phyloP scores from a whole-genome alignment of 2,888 invertebrate species.

The Melieria omissa region DNA sequence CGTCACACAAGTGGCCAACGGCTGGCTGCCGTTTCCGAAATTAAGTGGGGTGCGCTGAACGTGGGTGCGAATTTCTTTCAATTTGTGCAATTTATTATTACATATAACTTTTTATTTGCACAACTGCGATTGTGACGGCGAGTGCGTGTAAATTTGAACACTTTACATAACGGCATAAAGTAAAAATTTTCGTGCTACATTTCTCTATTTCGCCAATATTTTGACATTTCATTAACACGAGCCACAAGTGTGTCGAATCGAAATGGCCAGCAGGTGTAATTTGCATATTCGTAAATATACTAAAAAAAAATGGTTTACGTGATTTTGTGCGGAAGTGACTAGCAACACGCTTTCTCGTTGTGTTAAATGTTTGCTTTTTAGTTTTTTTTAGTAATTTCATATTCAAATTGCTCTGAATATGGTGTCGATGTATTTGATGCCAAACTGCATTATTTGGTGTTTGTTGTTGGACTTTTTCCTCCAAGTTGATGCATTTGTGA shows the following conservation, averaged over 20 bases:
- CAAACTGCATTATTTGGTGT: too few relatives aligned
- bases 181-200: background rate
- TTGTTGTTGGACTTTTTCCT: too few relatives aligned
- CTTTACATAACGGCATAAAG: background rate
- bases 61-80: background rate
- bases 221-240: slow-evolving; percentile 11
- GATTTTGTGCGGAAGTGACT: too few relatives aligned
- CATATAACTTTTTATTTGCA: background rate
- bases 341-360: too few relatives aligned
- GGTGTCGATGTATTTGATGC: too few relatives aligned
- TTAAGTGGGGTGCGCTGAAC: background rate
- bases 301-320: background rate
- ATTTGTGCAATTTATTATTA: background rate
- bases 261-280: too few relatives aligned
- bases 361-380: too few relatives aligned
- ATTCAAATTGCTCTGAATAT: too few relatives aligned
- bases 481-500: too few relatives aligned
- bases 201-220: background rate
- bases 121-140: slow-evolving; percentile 9
- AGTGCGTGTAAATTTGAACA: background rate
- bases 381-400: too few relatives aligned
- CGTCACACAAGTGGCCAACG: background rate
- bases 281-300: background rate
- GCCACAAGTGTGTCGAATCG: slow-evolving; percentile 20
- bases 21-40: background rate